phyloP scores from a whole-genome alignment of 2,888 invertebrate genomes.

The Athalia cordata region DNA sequence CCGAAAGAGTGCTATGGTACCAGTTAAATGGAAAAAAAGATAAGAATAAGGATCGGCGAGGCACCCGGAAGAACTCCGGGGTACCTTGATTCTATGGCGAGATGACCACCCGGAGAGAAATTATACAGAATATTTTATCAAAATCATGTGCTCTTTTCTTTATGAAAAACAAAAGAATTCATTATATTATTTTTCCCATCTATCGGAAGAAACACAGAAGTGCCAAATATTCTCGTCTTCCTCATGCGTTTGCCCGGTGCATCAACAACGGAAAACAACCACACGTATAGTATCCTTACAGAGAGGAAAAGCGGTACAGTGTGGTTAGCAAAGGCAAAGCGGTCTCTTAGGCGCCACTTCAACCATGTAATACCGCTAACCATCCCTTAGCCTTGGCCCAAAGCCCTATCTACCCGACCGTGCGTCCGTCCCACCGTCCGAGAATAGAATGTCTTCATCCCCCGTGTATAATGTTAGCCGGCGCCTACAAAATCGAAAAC shows the following conservation, averaged over 20 bases:
- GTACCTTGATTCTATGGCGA: too few species aligned
- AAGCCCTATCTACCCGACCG: slow-evolving; percentile 31
- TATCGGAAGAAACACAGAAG: too few species aligned
- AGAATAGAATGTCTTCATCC: slow-evolving; percentile 34
- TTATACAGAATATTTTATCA: too few species aligned
- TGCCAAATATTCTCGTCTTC: too few species aligned
- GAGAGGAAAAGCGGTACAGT: slow-evolving; percentile 38
- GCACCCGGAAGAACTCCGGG: too few species aligned
- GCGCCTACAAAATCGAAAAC: slow-evolving; percentile 35
- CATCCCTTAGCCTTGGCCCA: slow-evolving; percentile 35
- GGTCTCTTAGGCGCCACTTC: slow-evolving; percentile 56
- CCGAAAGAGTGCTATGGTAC: too few species aligned
- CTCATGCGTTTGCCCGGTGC: slow-evolving; percentile 8
- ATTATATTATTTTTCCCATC: too few species aligned
- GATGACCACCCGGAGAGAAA: too few species aligned
- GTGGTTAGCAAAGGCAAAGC: slow-evolving; percentile 49
- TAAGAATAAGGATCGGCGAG: too few species aligned
- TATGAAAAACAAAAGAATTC: too few species aligned
- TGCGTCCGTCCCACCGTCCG: slow-evolving; percentile 6
- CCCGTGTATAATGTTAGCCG: slow-evolving; percentile 10
- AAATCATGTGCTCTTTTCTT: too few species aligned
- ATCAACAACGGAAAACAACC: slow-evolving; percentile 35
- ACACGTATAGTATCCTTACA: slow-evolving; percentile 6
- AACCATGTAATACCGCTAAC: slow-evolving; percentile 60
- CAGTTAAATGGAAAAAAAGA: too few species aligned